Conservation (phyloP, 2,888 invertebrate species). For the Hemithea aestivaria region DNA sequence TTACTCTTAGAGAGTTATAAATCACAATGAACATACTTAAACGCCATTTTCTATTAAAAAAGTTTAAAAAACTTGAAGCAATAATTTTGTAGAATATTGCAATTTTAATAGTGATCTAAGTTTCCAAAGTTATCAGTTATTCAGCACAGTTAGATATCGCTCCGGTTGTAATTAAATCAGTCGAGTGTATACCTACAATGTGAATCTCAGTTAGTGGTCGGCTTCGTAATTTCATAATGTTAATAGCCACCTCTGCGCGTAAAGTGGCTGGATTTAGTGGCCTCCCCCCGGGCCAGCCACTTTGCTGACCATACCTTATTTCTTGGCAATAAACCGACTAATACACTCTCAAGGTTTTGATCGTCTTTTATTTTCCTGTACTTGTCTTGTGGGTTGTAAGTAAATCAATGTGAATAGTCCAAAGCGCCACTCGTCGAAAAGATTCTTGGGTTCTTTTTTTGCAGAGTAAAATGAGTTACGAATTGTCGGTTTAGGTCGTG, state of each 20-base stretch:
- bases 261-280: conserved; percentile 66
- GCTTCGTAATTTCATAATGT: conserved; percentile 75
- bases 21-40: too few relatives aligned
- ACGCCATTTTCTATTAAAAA: too few relatives aligned
- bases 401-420: too few relatives aligned
- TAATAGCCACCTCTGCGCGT: conserved; percentile 61
- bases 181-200: conserved; percentile 41
- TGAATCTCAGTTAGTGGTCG: conserved; percentile 60
- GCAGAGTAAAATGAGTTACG: too few relatives aligned
- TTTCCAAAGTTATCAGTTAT: conserved; percentile 5
- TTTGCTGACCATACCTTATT: conserved; percentile 64
- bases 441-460: too few relatives aligned
- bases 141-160: conserved; percentile 25
- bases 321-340: conserved; percentile 50
- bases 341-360: conserved; percentile 44
- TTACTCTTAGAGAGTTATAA: too few relatives aligned
- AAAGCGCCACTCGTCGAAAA: too few relatives aligned
- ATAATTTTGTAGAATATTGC: too few relatives aligned
- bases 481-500: too few relatives aligned
- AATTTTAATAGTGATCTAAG: too few relatives aligned
- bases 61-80: too few relatives aligned
- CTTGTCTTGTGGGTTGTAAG: too few relatives aligned
- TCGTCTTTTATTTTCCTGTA: conserved; percentile 21
- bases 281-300: conserved; percentile 53
- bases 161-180: conserved; percentile 46